Percentiles rank a stretch among this genome's conserved stretches.
These are phyloP conservation scores for Ailurus styani DNA, from an alignment of 2,113 vertebrate genomes.

Conservation along the genomic window DNA sequence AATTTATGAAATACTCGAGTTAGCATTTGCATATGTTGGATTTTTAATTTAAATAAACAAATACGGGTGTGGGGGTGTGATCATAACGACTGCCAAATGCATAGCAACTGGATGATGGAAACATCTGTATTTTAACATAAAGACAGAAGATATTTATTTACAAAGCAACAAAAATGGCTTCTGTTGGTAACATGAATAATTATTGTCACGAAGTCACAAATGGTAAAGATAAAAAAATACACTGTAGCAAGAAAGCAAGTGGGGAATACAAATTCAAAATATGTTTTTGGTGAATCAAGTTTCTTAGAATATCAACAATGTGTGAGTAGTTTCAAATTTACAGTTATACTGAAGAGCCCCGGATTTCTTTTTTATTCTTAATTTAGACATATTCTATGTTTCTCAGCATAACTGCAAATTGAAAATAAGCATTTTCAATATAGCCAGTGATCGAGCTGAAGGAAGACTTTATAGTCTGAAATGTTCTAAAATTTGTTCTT, in stretches of 20 bases:
- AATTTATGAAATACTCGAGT: background rate
- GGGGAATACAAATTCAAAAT: conserved; percentile 21
- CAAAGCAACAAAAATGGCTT: background rate
- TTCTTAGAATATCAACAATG: conserved; percentile 15
- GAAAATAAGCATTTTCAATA: conserved; percentile 81
- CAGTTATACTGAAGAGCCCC: conserved; percentile 54
- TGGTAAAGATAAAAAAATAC: background rate
- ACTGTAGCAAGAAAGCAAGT: background rate
- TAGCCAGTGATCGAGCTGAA: conserved; percentile 72
- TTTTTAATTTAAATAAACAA: conserved; percentile 16
- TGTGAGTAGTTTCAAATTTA: conserved; percentile 76
- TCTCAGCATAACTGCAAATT: conserved; percentile 81
- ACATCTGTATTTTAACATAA: conserved; percentile 8
- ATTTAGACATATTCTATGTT: conserved; percentile 78
- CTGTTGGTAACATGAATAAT: background rate
- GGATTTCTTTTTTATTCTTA: conserved; percentile 64
- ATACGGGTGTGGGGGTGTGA: background rate
- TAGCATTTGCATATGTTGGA: background rate
- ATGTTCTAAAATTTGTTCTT: conserved; percentile 84
- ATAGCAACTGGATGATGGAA: background rate
- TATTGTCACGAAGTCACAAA: background rate
- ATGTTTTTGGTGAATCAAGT: conserved; percentile 57
- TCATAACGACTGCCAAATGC: background rate
- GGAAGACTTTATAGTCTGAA: conserved; percentile 79
- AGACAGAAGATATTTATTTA: background rate